Percentiles rank a stretch among this genome's conserved stretches.
Conservation (phyloP, 2,888 invertebrate species). For the Rhingia campestris region DNA sequence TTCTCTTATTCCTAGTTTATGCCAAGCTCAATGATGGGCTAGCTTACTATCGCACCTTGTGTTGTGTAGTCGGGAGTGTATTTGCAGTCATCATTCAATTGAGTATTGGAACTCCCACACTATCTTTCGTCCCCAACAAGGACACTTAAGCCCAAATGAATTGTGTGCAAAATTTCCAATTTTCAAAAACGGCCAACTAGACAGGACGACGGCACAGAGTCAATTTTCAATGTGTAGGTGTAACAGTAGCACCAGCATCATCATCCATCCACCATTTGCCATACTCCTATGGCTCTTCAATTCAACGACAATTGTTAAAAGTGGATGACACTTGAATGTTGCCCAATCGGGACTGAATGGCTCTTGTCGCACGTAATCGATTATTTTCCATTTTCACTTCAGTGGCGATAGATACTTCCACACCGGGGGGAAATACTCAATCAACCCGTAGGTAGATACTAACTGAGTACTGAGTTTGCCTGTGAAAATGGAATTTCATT, state of each 20-base stretch:
- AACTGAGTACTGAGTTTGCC: neutral
- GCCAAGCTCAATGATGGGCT: no score
- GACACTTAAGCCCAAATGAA: conserved; percentile 38
- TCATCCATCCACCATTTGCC: neutral
- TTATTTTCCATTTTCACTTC: conserved; percentile 47
- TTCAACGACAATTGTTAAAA: conserved; percentile 67
- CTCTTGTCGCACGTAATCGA: conserved; percentile 60
- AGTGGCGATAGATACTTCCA: conserved; percentile 38
- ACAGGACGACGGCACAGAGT: conserved; percentile 21
- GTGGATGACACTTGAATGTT: conserved; percentile 69
- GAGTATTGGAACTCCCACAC: no score
- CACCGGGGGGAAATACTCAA: conserved; percentile 2
- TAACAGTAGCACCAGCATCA: conserved; percentile 17
- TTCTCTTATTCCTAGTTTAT: neutral
- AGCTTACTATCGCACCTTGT: no score
- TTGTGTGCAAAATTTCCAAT: conserved; percentile 55
- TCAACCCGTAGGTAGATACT: neutral
- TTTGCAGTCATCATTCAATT: no score
- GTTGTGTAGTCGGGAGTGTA: no score
- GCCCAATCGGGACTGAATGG: conserved; percentile 47
- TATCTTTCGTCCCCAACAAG: conserved; percentile 2
- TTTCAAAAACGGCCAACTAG: conserved; percentile 20
- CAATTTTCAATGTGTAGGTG: conserved; percentile 18
- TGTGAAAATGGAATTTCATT: conserved; percentile 22
- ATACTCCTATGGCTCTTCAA: conserved; percentile 20